A percentile compares a stretch with the other conserved stretches of the same genome.
Conservation (phyloP, 53 echinoderm and acorn worm genomes). For the Mesocentrotus franciscanus region DNA sequence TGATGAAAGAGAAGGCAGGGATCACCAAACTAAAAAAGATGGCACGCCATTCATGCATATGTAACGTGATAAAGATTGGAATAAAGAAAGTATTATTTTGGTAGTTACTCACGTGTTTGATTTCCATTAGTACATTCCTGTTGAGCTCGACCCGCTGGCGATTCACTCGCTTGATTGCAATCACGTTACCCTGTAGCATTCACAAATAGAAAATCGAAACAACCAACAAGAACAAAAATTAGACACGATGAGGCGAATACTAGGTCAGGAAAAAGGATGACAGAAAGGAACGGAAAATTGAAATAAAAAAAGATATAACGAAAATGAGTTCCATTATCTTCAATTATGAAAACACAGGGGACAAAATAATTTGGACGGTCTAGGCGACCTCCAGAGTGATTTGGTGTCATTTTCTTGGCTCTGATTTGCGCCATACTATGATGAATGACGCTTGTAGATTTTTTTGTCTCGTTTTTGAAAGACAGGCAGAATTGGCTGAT, state of each 20-base stretch:
- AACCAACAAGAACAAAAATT: constrained; percentile 66
- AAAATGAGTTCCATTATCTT: constrained; percentile 41
- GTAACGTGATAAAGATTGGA: background rate
- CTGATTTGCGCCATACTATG: background rate
- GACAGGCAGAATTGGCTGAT: background rate
- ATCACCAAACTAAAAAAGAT: background rate
- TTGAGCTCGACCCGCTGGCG: constrained; percentile 89
- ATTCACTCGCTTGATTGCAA: constrained; percentile 96
- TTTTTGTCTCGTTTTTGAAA: background rate
- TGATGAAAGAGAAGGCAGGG: background rate
- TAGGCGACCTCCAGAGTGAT: background rate
- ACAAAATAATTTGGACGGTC: background rate
- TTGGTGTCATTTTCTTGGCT: background rate
- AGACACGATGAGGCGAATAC: constrained; percentile 35
- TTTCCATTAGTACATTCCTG: constrained; percentile 89
- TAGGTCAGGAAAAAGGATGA: background rate
- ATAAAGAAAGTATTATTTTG: background rate
- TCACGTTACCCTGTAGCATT: constrained; percentile 86
- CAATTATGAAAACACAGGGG: constrained; percentile 54
- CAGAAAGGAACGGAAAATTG: constrained; percentile 26
- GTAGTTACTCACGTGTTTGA: constrained; percentile 86
- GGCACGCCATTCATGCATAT: background rate
- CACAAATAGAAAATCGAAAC: constrained; percentile 53
- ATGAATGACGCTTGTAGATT: constrained; percentile 19
- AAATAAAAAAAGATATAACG: background rate